Evolutionary conservation across 2,888 invertebrate genomes (phyloP).

Genomic region (Ischnus inquisitorius): DNA sequence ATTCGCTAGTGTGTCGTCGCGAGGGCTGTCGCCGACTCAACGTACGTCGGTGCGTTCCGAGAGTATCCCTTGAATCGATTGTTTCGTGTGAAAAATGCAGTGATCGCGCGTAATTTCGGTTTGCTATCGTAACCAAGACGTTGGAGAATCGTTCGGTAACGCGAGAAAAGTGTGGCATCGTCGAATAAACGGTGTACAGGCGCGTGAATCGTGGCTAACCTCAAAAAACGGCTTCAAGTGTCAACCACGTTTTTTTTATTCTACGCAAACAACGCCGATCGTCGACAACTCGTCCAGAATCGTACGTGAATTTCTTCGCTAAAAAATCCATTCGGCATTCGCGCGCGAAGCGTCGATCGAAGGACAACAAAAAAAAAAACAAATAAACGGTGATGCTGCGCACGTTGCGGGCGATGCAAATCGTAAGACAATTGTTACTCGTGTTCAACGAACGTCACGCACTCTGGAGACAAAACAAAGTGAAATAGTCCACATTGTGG

Average conservation of each 20-base stretch:
- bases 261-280: neutral
- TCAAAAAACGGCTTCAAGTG: conserved; percentile 65
- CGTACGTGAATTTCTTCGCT: neutral
- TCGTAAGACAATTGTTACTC: conserved; percentile 69
- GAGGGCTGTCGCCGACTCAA: conserved; percentile 28
- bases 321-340: neutral
- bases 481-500: conserved; percentile 78
- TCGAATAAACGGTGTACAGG: neutral
- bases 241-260: conserved; percentile 63
- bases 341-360: conserved; percentile 14
- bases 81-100: conserved; percentile 5
- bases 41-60: conserved; percentile 12
- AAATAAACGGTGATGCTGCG: conserved; percentile 74
- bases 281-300: neutral
- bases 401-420: conserved; percentile 73
- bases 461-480: conserved; percentile 81
- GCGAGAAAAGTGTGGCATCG: conserved; percentile 43
- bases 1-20: neutral
- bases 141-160: neutral
- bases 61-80: neutral
- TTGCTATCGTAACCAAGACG: neutral
- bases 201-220: conserved; percentile 70
- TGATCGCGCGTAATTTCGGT: neutral
- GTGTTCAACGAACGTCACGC: conserved; percentile 78
- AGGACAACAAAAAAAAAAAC: conserved; percentile 27